Percentiles rank a stretch among this genome's conserved stretches.
Evolutionary conservation across 2,797 vertebrate species (phyloP).

Genomic region (Enteromius radiatus): DNA sequence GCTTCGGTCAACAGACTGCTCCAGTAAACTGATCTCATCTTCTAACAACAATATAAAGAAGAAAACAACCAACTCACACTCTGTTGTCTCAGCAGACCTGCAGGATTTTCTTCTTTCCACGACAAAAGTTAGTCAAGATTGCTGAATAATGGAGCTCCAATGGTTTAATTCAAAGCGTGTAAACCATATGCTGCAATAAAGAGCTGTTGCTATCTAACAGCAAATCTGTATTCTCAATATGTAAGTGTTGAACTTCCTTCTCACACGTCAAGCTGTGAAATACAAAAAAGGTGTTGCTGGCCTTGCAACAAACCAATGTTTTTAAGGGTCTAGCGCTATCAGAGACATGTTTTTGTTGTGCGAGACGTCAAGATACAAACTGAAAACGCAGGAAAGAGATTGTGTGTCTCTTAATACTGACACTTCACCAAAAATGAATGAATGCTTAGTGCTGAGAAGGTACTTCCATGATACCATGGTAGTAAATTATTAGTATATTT

Average conservation of each 20-base stretch:
- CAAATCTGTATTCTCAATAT: background rate
- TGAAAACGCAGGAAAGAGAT: background rate
- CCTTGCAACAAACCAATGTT: background rate
- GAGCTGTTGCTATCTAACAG: background rate
- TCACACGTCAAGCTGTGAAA: background rate
- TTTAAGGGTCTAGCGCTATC: background rate
- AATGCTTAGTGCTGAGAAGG: background rate
- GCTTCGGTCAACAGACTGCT: background rate
- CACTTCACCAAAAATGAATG: background rate
- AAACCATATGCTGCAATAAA: background rate
- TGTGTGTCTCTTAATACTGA: background rate
- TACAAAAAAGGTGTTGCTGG: background rate
- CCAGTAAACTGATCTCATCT: background rate
- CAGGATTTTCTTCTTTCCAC: background rate
- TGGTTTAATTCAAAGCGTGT: background rate
- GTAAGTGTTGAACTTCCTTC: background rate
- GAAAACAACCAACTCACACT: background rate
- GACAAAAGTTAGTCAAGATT: background rate
- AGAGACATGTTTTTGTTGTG: background rate
- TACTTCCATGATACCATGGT: background rate
- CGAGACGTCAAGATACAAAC: background rate
- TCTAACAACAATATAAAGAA: background rate
- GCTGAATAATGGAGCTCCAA: background rate
- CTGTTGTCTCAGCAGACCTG: background rate
- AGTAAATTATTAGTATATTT: background rate